A percentile compares a stretch with the other conserved stretches of the same genome.
Evolutionary conservation across 2,888 invertebrate species (phyloP).

Genomic region (Pachliopta kotzebuea): DNA sequence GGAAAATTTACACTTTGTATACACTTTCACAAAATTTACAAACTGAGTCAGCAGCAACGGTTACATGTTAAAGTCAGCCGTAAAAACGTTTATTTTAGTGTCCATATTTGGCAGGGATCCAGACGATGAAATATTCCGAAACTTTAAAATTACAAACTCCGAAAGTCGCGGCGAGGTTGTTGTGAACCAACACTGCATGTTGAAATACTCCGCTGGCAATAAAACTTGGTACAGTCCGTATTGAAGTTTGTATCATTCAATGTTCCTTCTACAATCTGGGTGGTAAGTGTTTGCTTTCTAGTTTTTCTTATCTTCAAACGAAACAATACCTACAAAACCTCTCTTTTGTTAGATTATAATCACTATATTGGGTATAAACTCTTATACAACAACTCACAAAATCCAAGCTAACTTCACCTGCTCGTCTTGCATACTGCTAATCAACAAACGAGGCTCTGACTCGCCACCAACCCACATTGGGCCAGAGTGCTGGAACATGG

Average conservation of each 20-base stretch:
- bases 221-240: constrained; percentile 7
- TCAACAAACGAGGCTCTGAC: too few relatives aligned
- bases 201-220: constrained; percentile 5
- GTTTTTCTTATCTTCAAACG: too few relatives aligned
- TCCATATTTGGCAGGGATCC: neutral
- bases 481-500: too few relatives aligned
- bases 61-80: constrained; percentile 3
- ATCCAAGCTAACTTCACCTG: too few relatives aligned
- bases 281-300: too few relatives aligned
- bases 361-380: too few relatives aligned
- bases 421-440: too few relatives aligned
- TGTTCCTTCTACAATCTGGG: neutral
- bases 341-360: too few relatives aligned
- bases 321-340: too few relatives aligned
- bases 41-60: neutral
- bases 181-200: constrained; percentile 10
- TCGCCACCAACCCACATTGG: too few relatives aligned
- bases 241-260: constrained; percentile 7
- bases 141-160: constrained; percentile 11
- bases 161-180: constrained; percentile 11
- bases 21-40: neutral
- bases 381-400: too few relatives aligned
- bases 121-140: constrained; percentile 10
- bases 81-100: constrained; percentile 5
- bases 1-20: neutral